Conservation (phyloP, 2,888 invertebrate species). For the Diadromus collaris region DNA sequence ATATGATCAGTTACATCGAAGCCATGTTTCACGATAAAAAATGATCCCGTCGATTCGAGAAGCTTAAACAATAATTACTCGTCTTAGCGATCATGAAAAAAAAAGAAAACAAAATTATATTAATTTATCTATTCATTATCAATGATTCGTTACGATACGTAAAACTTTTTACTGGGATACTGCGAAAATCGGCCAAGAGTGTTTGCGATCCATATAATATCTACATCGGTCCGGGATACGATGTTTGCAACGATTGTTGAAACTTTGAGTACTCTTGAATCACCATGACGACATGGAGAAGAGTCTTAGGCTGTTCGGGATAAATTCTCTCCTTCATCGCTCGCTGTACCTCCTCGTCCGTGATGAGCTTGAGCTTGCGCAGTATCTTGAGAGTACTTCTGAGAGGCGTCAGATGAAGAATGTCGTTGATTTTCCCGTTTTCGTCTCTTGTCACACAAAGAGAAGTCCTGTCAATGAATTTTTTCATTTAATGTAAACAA, state of each 20-base stretch:
- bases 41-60: neutral
- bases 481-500: neutral
- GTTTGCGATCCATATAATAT: neutral
- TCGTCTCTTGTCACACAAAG: constrained; percentile 57
- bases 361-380: constrained; percentile 56
- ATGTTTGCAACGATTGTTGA: neutral
- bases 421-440: constrained; percentile 47
- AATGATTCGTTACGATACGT: constrained; percentile 21
- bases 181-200: neutral
- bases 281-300: neutral
- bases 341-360: constrained; percentile 50
- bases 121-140: neutral
- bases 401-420: constrained; percentile 65
- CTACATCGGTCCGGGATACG: neutral
- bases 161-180: neutral
- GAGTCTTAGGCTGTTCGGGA: constrained; percentile 4
- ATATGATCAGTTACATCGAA: neutral
- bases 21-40: neutral
- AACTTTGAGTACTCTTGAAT: constrained; percentile 14
- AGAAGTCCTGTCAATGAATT: constrained; percentile 59
- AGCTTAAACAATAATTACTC: neutral
- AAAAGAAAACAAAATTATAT: constrained; percentile 1
- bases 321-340: constrained; percentile 49
- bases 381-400: constrained; percentile 63
- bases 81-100: neutral